phyloP scores from a whole-genome alignment of 2,797 vertebrate species.

The Hyperoplus lanceolatus region DNA sequence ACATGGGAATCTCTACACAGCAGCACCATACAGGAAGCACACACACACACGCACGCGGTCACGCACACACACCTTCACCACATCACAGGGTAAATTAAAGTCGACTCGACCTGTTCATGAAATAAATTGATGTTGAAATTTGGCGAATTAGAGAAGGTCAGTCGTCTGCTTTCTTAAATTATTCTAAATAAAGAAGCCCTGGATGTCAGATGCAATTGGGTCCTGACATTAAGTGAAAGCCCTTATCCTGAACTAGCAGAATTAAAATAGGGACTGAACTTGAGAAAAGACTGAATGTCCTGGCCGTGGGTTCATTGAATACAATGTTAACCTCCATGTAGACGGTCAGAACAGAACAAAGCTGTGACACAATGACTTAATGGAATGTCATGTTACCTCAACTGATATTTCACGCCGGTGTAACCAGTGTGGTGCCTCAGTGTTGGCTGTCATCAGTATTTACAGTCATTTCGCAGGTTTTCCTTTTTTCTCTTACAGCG shows the following conservation, averaged over 20 bases:
- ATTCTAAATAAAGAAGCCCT: constrained; percentile 19
- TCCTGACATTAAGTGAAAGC: constrained; percentile 44
- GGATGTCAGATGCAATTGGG: constrained; percentile 28
- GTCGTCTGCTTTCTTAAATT: constrained; percentile 20
- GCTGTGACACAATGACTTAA: constrained; percentile 27
- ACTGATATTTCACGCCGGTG: constrained; percentile 47
- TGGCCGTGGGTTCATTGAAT: constrained; percentile 50
- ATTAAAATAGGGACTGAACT: constrained; percentile 9
- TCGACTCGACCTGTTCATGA: constrained; percentile 18
- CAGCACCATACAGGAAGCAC: not conserved
- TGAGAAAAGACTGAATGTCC: constrained; percentile 16
- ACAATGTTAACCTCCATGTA: constrained; percentile 54
- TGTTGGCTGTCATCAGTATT: constrained; percentile 39
- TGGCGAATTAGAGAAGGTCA: constrained; percentile 48
- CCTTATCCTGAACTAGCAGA: constrained; percentile 17
- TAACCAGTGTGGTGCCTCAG: constrained; percentile 38
- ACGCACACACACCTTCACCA: constrained; percentile 23
- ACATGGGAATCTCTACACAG: constrained; percentile 15
- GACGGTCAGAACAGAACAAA: constrained; percentile 16
- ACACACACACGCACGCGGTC: constrained; percentile 26
- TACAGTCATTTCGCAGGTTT: constrained; percentile 11
- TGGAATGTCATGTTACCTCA: constrained; percentile 36
- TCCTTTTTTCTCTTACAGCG: constrained; percentile 4
- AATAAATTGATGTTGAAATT: constrained; percentile 62
- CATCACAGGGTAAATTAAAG: constrained; percentile 39